Evolutionary conservation across 1,140 invertebrate genomes (phyloP).

Genomic region (Archivesica marissinica): DNA sequence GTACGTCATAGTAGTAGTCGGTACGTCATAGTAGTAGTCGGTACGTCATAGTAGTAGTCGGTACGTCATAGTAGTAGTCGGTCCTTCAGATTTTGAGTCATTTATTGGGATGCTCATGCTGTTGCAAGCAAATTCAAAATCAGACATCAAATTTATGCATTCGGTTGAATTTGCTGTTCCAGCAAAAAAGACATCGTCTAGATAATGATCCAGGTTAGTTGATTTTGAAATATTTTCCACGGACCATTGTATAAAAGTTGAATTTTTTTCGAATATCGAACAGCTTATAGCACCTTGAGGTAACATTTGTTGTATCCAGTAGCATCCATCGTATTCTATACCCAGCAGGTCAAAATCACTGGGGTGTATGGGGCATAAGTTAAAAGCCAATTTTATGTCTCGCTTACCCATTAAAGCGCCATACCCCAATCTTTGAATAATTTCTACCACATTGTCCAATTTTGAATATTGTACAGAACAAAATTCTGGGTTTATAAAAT

Average conservation of each 20-base stretch:
- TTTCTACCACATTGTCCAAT: neutral
- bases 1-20: too few species aligned
- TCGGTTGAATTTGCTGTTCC: neutral
- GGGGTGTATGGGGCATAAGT: neutral
- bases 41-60: too few species aligned
- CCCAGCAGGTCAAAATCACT: neutral
- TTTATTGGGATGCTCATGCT: neutral
- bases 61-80: neutral
- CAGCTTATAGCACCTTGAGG: neutral
- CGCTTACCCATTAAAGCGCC: neutral
- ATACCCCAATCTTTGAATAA: neutral
- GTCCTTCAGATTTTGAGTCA: constrained; percentile 1
- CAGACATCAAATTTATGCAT: neutral
- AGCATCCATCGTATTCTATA: neutral
- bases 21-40: too few species aligned
- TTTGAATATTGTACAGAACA: neutral
- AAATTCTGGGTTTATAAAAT: constrained; percentile 1
- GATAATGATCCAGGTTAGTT: neutral
- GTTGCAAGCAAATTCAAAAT: neutral
- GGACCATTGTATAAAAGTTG: constrained; percentile 2
- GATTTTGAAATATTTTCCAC: neutral
- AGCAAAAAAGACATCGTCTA: constrained; percentile 20
- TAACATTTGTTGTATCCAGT: neutral
- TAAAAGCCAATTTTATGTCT: neutral
- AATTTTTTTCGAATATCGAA: constrained; percentile 6